Evolutionary conservation across 35 echinoderm and acorn worm genomes (phyloP).

Genomic region (Ophiothrix spiculata): DNA sequence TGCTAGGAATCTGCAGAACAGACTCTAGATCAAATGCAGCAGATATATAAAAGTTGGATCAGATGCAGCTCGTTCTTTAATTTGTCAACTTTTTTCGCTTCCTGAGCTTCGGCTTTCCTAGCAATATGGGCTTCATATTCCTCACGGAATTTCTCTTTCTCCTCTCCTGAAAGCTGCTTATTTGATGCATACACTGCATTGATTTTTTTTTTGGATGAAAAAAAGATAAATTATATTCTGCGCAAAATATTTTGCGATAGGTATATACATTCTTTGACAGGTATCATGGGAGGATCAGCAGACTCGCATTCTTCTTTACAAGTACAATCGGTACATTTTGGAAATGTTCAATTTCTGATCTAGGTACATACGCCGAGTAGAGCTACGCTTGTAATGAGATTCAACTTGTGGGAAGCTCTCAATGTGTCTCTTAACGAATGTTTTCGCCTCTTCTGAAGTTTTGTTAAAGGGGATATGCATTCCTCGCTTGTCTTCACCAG

Average conservation of each 20-base stretch:
- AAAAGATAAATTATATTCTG: conserved; percentile 50
- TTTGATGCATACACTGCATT: conserved; percentile 43
- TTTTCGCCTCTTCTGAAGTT: neutral
- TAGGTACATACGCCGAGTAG: neutral
- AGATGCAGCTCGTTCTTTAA: neutral
- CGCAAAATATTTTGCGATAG: conserved; percentile 41
- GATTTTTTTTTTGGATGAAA: conserved; percentile 57
- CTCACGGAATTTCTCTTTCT: conserved; percentile 34
- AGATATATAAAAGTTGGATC: neutral
- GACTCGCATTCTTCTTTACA: neutral
- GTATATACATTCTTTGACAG: neutral
- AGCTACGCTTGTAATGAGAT: neutral
- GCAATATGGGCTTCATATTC: conserved; percentile 53
- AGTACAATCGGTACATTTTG: too few relatives aligned
- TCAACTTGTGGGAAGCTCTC: neutral
- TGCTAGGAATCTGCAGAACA: conserved; percentile 46
- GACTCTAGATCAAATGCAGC: conserved; percentile 49
- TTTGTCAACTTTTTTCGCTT: conserved; percentile 46
- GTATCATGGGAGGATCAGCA: neutral
- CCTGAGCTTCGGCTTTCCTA: conserved; percentile 43
- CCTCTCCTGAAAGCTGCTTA: conserved; percentile 40
- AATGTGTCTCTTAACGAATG: neutral
- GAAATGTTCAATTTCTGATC: too few relatives aligned
- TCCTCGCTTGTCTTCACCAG: neutral
- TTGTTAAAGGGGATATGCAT: neutral